Conservation (phyloP, 2,113 vertebrate species). For the Nothocercus nigrocapillus region DNA sequence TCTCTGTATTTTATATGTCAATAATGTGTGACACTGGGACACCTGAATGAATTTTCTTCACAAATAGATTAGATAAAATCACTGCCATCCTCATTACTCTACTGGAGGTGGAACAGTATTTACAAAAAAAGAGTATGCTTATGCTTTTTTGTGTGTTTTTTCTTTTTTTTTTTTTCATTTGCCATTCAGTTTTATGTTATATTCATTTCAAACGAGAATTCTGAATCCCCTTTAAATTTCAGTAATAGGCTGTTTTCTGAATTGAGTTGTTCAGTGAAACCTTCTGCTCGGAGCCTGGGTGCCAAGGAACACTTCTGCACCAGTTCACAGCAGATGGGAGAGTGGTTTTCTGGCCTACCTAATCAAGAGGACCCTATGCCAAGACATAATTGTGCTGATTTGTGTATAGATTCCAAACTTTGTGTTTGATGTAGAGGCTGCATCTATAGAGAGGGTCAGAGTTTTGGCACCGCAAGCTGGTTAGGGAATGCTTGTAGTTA, state of each 20-base stretch:
- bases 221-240: not conserved
- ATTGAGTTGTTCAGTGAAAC: not conserved
- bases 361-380: not conserved
- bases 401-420: not conserved
- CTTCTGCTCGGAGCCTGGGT: not conserved
- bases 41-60: not conserved
- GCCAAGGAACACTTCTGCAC: not conserved
- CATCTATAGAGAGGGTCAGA: not conserved
- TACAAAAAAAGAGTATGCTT: not conserved
- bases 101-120: not conserved
- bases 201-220: not conserved
- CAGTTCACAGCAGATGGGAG: not conserved
- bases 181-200: not conserved
- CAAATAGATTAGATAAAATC: not conserved
- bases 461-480: not conserved
- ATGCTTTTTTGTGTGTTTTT: not conserved
- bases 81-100: not conserved
- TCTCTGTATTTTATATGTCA: not conserved
- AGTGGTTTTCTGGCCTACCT: not conserved
- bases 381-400: not conserved
- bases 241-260: not conserved
- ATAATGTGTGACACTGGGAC: not conserved
- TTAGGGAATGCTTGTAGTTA: not conserved
- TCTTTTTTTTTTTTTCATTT: not conserved
- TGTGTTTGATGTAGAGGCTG: not conserved